Evolutionary conservation across 1,140 invertebrate genomes (phyloP).

Genomic region (Harpegnathos saltator): DNA sequence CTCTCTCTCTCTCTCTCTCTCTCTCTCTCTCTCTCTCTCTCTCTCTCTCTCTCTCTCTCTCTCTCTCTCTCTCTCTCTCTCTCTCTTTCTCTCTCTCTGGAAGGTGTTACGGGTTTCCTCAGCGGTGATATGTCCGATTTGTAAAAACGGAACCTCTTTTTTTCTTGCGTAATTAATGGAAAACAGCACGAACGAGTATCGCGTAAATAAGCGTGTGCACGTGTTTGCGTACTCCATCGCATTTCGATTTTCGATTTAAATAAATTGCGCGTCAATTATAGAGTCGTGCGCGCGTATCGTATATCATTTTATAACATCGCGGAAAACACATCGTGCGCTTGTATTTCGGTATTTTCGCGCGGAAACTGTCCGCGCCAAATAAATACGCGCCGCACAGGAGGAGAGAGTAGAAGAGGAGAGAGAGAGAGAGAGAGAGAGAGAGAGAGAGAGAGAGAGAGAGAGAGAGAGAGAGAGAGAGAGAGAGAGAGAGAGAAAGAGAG

Average conservation of each 20-base stretch:
- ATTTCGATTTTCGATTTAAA: conserved; percentile 31
- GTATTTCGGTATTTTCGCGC: conserved; percentile 32
- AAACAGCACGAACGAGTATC: no score
- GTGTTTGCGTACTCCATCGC: background rate
- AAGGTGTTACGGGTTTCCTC: conserved; percentile 14
- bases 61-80: no score
- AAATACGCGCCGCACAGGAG: conserved; percentile 12
- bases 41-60: no score
- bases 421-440: conserved; percentile 2
- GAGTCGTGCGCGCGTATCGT: no score
- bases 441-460: background rate
- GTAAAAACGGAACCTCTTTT: no score
- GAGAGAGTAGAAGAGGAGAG: background rate
- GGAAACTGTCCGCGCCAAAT: conserved; percentile 22
- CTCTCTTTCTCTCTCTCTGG: no score
- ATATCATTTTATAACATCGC: background rate
- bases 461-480: background rate
- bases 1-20: no score
- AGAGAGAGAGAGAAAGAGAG: background rate
- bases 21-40: no score
- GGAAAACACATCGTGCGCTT: background rate
- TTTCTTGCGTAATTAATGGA: no score
- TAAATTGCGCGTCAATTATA: conserved; percentile 28
- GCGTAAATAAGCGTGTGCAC: background rate
- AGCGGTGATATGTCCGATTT: no score